These are phyloP conservation scores for Scrobipalpa atriplicella DNA, from an alignment of 2,888 invertebrate species.

Conservation along the genomic window DNA sequence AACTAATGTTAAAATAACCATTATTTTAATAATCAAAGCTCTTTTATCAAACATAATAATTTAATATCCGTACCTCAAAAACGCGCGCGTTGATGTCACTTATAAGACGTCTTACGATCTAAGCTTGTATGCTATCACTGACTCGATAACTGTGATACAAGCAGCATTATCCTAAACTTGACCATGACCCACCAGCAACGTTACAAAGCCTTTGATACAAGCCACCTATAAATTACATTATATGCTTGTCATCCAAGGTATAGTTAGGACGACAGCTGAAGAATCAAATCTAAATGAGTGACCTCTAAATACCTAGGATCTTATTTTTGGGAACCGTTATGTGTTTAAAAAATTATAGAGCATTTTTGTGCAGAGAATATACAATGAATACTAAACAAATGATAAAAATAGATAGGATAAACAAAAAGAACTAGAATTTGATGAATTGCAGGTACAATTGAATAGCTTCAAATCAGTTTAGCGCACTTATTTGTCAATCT, in stretches of 20 bases:
- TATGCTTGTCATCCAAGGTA: conserved; percentile 1
- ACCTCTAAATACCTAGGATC: neutral
- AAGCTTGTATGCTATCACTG: neutral
- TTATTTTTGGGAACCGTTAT: neutral
- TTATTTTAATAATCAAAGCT: no score
- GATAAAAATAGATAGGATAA: no score
- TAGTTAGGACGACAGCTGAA: neutral
- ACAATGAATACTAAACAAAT: neutral
- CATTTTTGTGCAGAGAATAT: neutral
- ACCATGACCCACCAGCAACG: neutral
- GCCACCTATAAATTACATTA: neutral
- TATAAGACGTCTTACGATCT: conserved; percentile 1
- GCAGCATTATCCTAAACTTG: neutral
- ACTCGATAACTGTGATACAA: neutral
- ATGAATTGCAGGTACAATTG: no score
- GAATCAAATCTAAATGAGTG: neutral
- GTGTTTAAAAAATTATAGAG: neutral
- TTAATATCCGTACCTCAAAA: neutral
- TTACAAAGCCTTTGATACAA: neutral
- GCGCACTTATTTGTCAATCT: no score
- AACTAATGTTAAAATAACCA: no score
- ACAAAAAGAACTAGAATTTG: no score
- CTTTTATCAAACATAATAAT: neutral
- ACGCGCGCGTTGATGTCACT: neutral
- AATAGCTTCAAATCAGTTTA: no score